Evolutionary conservation across 2,888 invertebrate species (phyloP).

Genomic region (Eurytoma adleriae): DNA sequence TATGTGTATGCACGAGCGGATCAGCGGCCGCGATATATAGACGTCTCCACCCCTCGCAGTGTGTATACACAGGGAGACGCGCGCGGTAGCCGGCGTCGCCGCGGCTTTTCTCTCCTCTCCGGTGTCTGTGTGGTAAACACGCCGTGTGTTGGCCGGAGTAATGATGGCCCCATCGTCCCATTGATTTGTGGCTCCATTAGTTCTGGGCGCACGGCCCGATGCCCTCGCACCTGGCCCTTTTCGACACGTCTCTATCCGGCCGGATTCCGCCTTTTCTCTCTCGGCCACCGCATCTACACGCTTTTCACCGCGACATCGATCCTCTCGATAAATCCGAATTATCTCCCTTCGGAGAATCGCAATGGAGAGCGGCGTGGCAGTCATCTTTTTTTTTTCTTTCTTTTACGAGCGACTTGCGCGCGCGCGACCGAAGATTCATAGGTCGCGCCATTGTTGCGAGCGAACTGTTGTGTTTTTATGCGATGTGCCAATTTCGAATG

Average conservation of each 20-base stretch:
- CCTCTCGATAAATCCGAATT: constrained; percentile 71
- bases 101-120: constrained; percentile 55
- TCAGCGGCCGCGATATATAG: constrained; percentile 65
- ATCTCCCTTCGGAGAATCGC: constrained; percentile 59
- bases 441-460: constrained; percentile 29
- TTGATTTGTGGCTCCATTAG: constrained; percentile 75
- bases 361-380: constrained; percentile 3
- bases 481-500: constrained; percentile 17
- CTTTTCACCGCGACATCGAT: constrained; percentile 58
- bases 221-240: constrained; percentile 60
- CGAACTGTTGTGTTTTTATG: constrained; percentile 33
- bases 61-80: background rate
- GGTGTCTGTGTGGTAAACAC: constrained; percentile 72
- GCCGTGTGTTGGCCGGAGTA: constrained; percentile 72
- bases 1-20: constrained; percentile 67
- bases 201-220: constrained; percentile 67
- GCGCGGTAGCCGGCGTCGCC: constrained; percentile 31
- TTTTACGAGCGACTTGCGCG: constrained; percentile 33
- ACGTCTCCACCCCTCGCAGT: constrained; percentile 39
- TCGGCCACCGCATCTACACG: constrained; percentile 8
- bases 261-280: constrained; percentile 10
- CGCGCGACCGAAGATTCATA: constrained; percentile 29
- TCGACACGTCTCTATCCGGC: constrained; percentile 20
- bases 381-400: background rate
- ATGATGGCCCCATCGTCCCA: constrained; percentile 71